phyloP scores from a whole-genome alignment of 2,113 vertebrate species.

The Mormyrus iriodes region DNA sequence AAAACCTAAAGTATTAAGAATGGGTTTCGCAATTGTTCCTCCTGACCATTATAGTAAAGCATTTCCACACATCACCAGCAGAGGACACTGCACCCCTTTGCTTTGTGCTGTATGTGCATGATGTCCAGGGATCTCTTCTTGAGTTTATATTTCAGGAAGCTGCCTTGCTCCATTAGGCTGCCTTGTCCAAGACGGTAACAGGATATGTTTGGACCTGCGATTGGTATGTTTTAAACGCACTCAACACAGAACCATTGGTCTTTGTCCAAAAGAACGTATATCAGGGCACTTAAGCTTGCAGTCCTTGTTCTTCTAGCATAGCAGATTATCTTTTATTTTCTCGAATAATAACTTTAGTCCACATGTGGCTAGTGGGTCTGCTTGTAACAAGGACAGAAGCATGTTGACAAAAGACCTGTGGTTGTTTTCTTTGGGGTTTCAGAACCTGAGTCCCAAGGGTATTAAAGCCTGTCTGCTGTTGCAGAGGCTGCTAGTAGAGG shows the following conservation, averaged over 20 bases:
- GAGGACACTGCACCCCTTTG: neutral
- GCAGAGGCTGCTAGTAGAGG: neutral
- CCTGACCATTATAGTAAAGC: neutral
- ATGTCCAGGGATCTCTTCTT: neutral
- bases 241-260: neutral
- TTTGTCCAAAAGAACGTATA: neutral
- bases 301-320: neutral
- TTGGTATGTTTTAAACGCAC: too few relatives aligned
- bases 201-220: too few relatives aligned
- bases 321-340: neutral
- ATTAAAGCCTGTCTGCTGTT: neutral
- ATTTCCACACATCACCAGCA: neutral
- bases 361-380: neutral
- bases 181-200: too few relatives aligned
- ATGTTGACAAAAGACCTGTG: neutral
- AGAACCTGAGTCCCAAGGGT: neutral
- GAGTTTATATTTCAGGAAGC: neutral
- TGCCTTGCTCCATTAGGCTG: too few relatives aligned
- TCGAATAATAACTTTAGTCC: neutral
- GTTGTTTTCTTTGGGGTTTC: neutral
- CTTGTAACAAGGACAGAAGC: neutral
- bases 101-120: neutral
- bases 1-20: neutral
- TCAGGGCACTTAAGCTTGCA: neutral
- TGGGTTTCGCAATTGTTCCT: neutral